phyloP scores from a whole-genome alignment of 2,113 vertebrate genomes.

The Chaetorhynchus papuensis region DNA sequence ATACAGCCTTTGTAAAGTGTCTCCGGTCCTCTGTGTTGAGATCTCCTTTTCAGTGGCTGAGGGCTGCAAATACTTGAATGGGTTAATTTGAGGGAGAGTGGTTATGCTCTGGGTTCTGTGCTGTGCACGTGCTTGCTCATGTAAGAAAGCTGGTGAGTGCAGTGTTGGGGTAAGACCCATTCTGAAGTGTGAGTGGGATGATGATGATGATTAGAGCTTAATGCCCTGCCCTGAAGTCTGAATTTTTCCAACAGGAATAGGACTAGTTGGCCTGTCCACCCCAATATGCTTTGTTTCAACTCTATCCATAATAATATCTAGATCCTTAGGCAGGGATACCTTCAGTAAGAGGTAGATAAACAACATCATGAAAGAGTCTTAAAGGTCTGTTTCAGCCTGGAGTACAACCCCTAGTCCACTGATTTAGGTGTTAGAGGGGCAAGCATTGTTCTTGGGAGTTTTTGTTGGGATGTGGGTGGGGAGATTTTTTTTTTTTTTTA shows the following conservation, averaged over 20 bases:
- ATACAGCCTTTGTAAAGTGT: background rate
- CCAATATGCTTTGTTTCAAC: background rate
- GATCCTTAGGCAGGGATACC: background rate
- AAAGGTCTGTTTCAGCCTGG: background rate
- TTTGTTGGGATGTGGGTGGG: background rate
- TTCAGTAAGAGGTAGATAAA: background rate
- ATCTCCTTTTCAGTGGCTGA: background rate
- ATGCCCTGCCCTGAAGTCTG: background rate
- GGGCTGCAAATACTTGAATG: background rate
- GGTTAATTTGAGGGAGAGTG: background rate
- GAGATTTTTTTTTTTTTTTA: background rate
- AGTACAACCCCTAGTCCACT: background rate
- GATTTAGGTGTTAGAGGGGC: background rate
- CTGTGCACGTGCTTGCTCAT: background rate
- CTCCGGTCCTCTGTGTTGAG: background rate
- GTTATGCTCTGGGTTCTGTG: background rate
- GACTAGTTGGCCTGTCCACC: background rate
- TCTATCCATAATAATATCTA: background rate
- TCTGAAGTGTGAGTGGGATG: background rate
- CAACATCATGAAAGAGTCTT: background rate
- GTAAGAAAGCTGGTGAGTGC: background rate
- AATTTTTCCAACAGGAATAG: background rate
- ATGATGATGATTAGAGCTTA: background rate
- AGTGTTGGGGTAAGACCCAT: background rate
- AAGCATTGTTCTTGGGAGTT: background rate